Base-by-base conservation (phyloP, 2,888 invertebrate species). In the Subacronicta megacephala region DNA sequence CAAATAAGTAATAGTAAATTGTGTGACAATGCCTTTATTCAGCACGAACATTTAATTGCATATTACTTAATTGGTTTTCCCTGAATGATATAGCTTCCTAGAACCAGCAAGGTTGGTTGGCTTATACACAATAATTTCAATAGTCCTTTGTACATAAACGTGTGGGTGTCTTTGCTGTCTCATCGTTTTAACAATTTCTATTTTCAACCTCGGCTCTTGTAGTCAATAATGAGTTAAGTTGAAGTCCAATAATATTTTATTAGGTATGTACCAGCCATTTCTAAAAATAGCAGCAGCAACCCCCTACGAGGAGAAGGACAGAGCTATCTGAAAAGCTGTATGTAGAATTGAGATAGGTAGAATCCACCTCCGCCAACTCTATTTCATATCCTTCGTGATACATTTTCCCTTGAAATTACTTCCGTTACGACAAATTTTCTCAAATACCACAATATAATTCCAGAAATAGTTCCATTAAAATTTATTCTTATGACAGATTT, bases 211-310 rank as follows among this genome's bases (percentile, higher is more conserved):
- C 9, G 23, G 26, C 17, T 50, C 46, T 31, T 46, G 16, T 57
- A 41, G 18, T 43, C 35, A 65, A 62, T 56, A 49, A 51, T 54
- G 50, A 57, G 26, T 47, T 56, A 63, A 59, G 42, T 64, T 57
- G 36, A 52, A 56, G 15, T 54, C 23, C 55, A 66, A 63, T 75
- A 70, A 71, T 68, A 66, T 56, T 67, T 53, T 51, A 63, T 44
- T 43, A 26, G 50, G 55, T 54, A 56, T 62, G 60, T 71, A 71
- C 74, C 74, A 74, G 78, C 60, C 73, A 61, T 44, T 52, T 80
- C 86, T 85, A 85, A 82, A 87, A 82, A 84, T 86, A 88, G 85
- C 77, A 71, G 43, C 72, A 84, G 81, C 83, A 82, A 75, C 83
- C 80, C 74, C 80, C 80, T 58, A 77, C 75, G 29, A 6, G 50